These are phyloP conservation scores for Caradrina clavipalpis DNA, from an alignment of 2,888 invertebrate species.

Conservation along the genomic window DNA sequence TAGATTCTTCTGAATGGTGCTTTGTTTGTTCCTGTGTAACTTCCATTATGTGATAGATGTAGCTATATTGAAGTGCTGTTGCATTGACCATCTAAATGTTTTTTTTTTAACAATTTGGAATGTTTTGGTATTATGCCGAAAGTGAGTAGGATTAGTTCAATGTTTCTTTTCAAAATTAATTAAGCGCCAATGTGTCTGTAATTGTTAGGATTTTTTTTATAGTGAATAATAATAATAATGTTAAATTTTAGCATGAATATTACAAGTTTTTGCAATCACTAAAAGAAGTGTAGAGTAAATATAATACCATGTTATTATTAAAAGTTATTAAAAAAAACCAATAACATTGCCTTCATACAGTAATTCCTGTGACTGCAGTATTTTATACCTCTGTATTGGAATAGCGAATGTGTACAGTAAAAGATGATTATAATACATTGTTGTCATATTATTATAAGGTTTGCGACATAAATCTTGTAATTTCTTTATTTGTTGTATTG, in stretches of 20 bases:
- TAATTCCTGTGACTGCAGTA: slow-evolving; percentile 61
- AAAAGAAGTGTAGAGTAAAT: slow-evolving; percentile 11
- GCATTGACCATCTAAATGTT: slow-evolving; percentile 39
- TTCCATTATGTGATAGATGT: slow-evolving; percentile 19
- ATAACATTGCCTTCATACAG: slow-evolving; percentile 43
- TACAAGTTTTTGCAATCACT: slow-evolving; percentile 8
- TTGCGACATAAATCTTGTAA: background rate
- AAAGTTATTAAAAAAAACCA: slow-evolving; percentile 17
- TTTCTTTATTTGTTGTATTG: slow-evolving; percentile 23
- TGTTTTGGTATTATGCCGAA: slow-evolving; percentile 13
- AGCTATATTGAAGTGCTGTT: slow-evolving; percentile 34
- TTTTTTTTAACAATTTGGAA: background rate
- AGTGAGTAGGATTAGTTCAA: slow-evolving; percentile 6
- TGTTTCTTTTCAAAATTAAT: slow-evolving; percentile 18
- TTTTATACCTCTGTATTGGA: slow-evolving; percentile 60
- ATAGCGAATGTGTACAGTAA: slow-evolving; percentile 60
- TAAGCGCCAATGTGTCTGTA: slow-evolving; percentile 23
- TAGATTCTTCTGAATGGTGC: slow-evolving; percentile 20
- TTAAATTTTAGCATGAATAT: slow-evolving; percentile 17
- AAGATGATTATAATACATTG: slow-evolving; percentile 37
- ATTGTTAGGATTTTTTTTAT: slow-evolving; percentile 18
- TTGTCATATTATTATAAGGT: slow-evolving; percentile 8
- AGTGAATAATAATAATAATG: background rate
- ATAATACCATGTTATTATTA: slow-evolving; percentile 12
- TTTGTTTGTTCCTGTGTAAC: slow-evolving; percentile 41